Conservation (phyloP, 2,888 invertebrate species). For the Sphaerophoria taeniata region DNA sequence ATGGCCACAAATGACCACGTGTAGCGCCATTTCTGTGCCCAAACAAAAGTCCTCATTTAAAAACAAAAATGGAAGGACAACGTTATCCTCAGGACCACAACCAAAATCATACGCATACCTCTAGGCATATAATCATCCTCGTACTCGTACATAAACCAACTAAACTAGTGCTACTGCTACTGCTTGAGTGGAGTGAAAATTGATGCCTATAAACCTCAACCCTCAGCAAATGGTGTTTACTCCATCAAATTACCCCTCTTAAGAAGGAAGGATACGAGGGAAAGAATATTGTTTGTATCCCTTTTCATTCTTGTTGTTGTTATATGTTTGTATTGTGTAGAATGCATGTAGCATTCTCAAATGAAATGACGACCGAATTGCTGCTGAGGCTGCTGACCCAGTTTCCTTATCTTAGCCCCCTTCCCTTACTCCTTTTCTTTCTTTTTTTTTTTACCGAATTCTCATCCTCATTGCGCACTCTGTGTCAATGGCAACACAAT, state of each 20-base stretch:
- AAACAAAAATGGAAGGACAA: background rate
- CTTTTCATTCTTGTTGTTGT: background rate
- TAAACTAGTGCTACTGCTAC: background rate
- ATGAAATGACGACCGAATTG: slow-evolving; percentile 50
- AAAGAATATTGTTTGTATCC: slow-evolving; percentile 25
- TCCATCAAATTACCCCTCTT: slow-evolving; percentile 61
- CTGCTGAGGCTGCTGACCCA: slow-evolving; percentile 62
- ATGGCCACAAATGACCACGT: slow-evolving; percentile 58
- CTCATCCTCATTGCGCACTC: slow-evolving; percentile 60
- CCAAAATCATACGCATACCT: slow-evolving; percentile 14
- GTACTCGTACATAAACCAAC: background rate
- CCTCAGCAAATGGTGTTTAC: slow-evolving; percentile 62
- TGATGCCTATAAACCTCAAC: slow-evolving; percentile 30
- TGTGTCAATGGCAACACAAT: slow-evolving; percentile 72
- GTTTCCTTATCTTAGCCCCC: slow-evolving; percentile 61
- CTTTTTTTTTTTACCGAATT: slow-evolving; percentile 10
- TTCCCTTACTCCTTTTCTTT: slow-evolving; percentile 4
- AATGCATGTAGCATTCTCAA: slow-evolving; percentile 34
- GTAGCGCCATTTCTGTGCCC: slow-evolving; percentile 53
- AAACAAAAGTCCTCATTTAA: slow-evolving; percentile 43
- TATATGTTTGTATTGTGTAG: slow-evolving; percentile 33
- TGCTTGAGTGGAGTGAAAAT: slow-evolving; percentile 60
- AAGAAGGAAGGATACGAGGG: slow-evolving; percentile 18
- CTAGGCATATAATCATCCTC: background rate
- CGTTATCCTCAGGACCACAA: background rate